phyloP scores from a whole-genome alignment of 2,888 invertebrate species.

The Cheilosia impressa region DNA sequence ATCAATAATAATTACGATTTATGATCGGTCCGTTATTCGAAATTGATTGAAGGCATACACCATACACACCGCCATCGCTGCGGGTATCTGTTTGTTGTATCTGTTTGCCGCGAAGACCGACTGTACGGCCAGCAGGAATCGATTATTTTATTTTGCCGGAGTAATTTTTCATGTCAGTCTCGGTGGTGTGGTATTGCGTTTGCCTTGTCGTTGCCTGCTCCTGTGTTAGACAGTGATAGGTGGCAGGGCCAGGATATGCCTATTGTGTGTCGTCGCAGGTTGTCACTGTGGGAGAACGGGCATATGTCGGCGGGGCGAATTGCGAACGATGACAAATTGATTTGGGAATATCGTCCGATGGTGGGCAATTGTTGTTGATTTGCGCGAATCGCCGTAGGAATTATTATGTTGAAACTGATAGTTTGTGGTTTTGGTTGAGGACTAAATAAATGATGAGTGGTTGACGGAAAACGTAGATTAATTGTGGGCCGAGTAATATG shows the following conservation, averaged over 20 bases:
- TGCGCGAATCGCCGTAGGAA: slow-evolving; percentile 64
- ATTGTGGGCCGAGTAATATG: slow-evolving; percentile 8
- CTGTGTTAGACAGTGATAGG: slow-evolving; percentile 44
- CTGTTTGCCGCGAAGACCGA: slow-evolving; percentile 46
- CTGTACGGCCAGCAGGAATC: slow-evolving; percentile 44
- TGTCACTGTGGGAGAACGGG: slow-evolving; percentile 40
- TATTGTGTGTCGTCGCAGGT: slow-evolving; percentile 33
- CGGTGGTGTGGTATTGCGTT: slow-evolving; percentile 42
- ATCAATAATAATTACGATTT: slow-evolving; percentile 72
- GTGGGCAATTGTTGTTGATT: slow-evolving; percentile 66
- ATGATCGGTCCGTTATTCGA: slow-evolving; percentile 61
- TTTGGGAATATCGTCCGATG: slow-evolving; percentile 63
- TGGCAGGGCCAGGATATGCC: slow-evolving; percentile 42
- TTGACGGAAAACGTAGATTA: slow-evolving; percentile 51
- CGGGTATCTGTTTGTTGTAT: slow-evolving; percentile 35
- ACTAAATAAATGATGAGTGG: slow-evolving; percentile 67
- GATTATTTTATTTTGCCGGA: slow-evolving; percentile 62
- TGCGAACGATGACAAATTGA: slow-evolving; percentile 71
- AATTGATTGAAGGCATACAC: slow-evolving; percentile 66
- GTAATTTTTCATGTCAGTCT: slow-evolving; percentile 70
- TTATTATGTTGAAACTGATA: slow-evolving; percentile 69
- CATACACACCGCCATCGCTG: not conserved
- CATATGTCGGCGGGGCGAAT: slow-evolving; percentile 53
- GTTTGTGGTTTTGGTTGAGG: slow-evolving; percentile 56
- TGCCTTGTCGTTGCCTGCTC: slow-evolving; percentile 50